Evolutionary conservation across 2,113 vertebrate species (phyloP).

Genomic region (Athene noctua): DNA sequence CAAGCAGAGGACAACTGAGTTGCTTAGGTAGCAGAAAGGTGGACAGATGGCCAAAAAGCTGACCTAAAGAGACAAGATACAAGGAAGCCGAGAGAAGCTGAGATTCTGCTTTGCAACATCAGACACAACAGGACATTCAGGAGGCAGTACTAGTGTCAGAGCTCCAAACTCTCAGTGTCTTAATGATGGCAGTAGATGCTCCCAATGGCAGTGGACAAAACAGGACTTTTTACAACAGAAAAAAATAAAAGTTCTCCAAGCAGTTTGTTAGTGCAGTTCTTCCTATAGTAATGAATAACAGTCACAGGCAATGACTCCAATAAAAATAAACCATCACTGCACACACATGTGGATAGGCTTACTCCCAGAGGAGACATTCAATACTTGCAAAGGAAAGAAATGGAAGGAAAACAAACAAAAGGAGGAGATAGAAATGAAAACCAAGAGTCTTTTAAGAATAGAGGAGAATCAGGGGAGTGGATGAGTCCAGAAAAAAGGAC

Average conservation of each 20-base stretch:
- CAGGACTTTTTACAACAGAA: constrained; percentile 26
- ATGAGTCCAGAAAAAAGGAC: background rate
- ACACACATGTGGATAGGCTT: background rate
- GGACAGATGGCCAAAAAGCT: background rate
- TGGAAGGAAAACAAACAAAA: constrained; percentile 42
- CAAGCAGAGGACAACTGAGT: background rate
- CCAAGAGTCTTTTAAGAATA: constrained; percentile 7
- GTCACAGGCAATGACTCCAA: constrained; percentile 31
- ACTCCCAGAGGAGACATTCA: constrained; percentile 42
- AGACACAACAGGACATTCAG: background rate
- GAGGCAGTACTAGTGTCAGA: background rate
- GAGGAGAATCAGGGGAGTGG: background rate
- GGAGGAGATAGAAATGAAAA: constrained; percentile 45
- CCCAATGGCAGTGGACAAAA: background rate
- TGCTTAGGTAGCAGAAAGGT: background rate
- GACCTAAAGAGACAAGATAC: background rate
- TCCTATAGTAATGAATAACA: constrained; percentile 60
- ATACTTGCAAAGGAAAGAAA: constrained; percentile 45
- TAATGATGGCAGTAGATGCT: background rate
- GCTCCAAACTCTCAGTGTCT: background rate
- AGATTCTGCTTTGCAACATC: background rate
- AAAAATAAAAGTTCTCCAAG: background rate
- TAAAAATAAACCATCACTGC: constrained; percentile 55
- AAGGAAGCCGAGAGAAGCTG: background rate
- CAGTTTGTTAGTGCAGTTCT: constrained; percentile 35